Percentiles rank a stretch among this genome's conserved stretches.
These are phyloP conservation scores for Lepus americanus DNA, from an alignment of 2,113 vertebrate species.

Conservation along the genomic window DNA sequence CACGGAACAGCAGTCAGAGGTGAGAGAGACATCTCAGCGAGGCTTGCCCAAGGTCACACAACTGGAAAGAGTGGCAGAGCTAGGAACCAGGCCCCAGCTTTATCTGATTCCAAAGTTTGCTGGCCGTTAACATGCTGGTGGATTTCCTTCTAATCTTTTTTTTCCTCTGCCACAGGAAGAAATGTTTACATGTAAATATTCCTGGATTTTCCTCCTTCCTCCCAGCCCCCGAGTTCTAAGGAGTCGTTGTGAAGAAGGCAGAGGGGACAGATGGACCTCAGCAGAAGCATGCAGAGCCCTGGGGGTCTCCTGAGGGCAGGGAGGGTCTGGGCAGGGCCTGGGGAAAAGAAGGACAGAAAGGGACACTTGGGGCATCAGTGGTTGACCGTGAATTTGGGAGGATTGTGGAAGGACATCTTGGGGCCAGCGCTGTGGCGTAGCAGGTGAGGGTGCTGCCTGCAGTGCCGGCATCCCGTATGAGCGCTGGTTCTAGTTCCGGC, in stretches of 20 bases:
- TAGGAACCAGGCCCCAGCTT: background rate
- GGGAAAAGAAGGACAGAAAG: background rate
- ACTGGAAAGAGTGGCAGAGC: background rate
- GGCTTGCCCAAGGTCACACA: conserved; percentile 21
- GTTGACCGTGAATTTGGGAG: background rate
- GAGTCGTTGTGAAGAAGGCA: conserved; percentile 20
- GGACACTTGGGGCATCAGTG: background rate
- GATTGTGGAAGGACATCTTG: background rate
- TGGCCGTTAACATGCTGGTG: conserved; percentile 1
- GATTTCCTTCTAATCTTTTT: conserved; percentile 50
- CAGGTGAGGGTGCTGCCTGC: no score
- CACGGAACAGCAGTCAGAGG: background rate
- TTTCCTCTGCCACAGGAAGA: conserved; percentile 42
- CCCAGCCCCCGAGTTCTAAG: conserved; percentile 20
- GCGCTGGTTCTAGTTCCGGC: no score
- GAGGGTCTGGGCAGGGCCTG: background rate
- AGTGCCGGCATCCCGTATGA: no score
- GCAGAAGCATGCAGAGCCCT: background rate
- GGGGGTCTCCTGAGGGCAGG: background rate
- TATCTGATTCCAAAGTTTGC: conserved; percentile 49
- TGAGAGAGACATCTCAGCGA: background rate
- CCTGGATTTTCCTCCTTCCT: conserved; percentile 12
- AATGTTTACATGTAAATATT: conserved; percentile 60
- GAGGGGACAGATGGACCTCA: conserved; percentile 2
- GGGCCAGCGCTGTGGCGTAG: no score